Evolutionary conservation across 2,888 invertebrate species (phyloP).

Genomic region (Xestia xanthographa): DNA sequence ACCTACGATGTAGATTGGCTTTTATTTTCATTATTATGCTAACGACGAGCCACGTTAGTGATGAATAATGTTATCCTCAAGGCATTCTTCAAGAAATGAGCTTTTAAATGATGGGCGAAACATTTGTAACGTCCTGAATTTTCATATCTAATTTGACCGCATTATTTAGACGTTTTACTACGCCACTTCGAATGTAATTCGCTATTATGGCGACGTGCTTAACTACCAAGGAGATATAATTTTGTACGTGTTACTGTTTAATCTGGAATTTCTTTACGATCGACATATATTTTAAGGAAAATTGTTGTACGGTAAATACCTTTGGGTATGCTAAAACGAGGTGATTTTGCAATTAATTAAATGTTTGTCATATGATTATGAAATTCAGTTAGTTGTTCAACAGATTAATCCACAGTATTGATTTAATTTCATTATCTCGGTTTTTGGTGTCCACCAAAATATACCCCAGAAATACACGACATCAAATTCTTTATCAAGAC

Average conservation of each 20-base stretch:
- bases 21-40: conserved; percentile 67
- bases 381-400: neutral
- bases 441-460: conserved; percentile 5
- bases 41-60: conserved; percentile 72
- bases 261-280: conserved; percentile 50
- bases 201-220: conserved; percentile 50
- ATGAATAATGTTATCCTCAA: conserved; percentile 73
- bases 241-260: conserved; percentile 56
- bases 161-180: conserved; percentile 62
- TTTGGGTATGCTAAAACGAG: conserved; percentile 9
- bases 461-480: neutral
- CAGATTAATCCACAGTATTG: neutral
- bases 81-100: conserved; percentile 68
- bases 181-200: conserved; percentile 54
- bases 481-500: neutral
- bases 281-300: conserved; percentile 37
- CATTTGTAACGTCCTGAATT: conserved; percentile 61
- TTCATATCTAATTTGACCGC: conserved; percentile 62
- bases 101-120: conserved; percentile 67
- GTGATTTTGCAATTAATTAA: neutral
- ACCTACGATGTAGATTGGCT: conserved; percentile 58
- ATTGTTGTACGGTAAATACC: conserved; percentile 20
- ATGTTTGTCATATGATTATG: neutral
- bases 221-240: conserved; percentile 52
- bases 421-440: neutral